Percentiles rank a stretch among this genome's conserved stretches.
phyloP scores from a whole-genome alignment of 2,797 vertebrate species.

The Tadarida brasiliensis region DNA sequence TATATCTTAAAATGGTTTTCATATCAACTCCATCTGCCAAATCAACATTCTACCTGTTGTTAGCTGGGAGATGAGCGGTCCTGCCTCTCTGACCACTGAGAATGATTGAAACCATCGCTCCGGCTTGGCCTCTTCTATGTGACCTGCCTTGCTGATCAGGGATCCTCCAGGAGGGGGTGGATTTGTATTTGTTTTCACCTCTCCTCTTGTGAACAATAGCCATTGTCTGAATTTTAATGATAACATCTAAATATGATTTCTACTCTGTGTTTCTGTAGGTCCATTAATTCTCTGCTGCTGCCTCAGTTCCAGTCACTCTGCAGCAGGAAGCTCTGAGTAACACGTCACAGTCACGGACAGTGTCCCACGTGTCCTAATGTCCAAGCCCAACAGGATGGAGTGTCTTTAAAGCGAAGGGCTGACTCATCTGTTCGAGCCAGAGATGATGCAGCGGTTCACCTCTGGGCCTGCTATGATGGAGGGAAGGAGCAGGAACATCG shows the following conservation, averaged over 20 bases:
- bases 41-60: not conserved
- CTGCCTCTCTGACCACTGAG: not conserved
- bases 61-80: not conserved
- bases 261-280: not conserved
- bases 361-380: not conserved
- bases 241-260: constrained; percentile 40
- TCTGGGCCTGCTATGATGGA: not conserved
- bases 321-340: not conserved
- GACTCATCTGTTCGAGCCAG: not conserved
- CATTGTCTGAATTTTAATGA: constrained; percentile 65
- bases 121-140: not conserved
- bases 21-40: not conserved
- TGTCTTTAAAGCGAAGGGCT: not conserved
- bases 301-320: constrained; percentile 16
- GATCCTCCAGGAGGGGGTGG: not conserved
- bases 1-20: constrained; percentile 42
- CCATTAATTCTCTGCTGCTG: constrained; percentile 24
- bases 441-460: not conserved
- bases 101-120: not conserved
- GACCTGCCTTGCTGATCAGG: not conserved
- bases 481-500: not conserved
- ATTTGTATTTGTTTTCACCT: not conserved
- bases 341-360: not conserved
- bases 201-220: constrained; percentile 1
- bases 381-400: not conserved